Evolutionary conservation across 2,888 invertebrate genomes (phyloP).

Genomic region (Chrysomela aeneicollis): DNA sequence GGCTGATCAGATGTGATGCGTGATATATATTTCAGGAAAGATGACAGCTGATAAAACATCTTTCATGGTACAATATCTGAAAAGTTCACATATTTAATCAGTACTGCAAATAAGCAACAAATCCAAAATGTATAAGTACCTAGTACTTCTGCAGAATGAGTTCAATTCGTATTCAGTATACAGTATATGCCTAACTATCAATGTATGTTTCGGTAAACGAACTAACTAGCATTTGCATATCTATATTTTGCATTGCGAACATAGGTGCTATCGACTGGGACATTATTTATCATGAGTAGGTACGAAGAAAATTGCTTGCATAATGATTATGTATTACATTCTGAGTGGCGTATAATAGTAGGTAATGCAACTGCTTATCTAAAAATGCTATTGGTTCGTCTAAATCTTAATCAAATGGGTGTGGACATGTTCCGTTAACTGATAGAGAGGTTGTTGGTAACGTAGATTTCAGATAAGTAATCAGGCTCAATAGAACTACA

Average conservation of each 20-base stretch:
- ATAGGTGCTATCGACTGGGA: constrained; percentile 18
- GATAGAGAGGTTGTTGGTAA: not conserved
- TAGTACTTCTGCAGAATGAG: no score
- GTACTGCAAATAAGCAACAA: no score
- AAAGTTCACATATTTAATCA: no score
- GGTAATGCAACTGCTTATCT: constrained; percentile 12
- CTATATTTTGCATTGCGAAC: constrained; percentile 24
- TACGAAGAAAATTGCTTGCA: constrained; percentile 8
- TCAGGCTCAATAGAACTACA: not conserved
- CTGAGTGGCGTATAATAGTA: constrained; percentile 7
- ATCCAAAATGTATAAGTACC: no score
- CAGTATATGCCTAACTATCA: constrained; percentile 18
- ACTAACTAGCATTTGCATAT: constrained; percentile 38
- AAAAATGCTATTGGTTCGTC: constrained; percentile 3
- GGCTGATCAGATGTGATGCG: no score
- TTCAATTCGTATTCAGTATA: no score
- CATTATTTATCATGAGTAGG: constrained; percentile 18
- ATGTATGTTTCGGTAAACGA: constrained; percentile 34
- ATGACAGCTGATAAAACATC: no score
- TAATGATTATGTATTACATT: constrained; percentile 17
- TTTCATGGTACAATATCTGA: no score
- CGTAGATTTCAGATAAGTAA: not conserved
- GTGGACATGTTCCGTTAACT: not conserved
- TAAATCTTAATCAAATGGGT: constrained; percentile 18
- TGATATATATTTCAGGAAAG: no score